phyloP scores from a whole-genome alignment of 1,140 invertebrate species.

The Armadillidium nasatum region DNA sequence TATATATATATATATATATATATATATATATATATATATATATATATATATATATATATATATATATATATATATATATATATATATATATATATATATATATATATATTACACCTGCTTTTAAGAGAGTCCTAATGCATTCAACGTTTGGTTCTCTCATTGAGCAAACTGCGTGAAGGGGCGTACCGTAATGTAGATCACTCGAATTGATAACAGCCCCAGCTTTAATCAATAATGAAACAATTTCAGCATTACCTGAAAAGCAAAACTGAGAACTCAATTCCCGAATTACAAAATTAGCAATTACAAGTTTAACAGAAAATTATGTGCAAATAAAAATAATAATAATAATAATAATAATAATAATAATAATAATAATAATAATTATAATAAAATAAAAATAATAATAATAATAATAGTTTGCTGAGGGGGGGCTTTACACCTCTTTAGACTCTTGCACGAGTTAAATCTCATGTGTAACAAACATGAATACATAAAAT shows the following conservation, averaged over 20 bases:
- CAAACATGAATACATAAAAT: too few species aligned
- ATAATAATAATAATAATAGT: too few species aligned
- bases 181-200: slow-evolving; percentile 24
- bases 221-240: not conserved
- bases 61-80: not conserved
- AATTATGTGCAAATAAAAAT: too few species aligned
- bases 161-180: slow-evolving; percentile 23
- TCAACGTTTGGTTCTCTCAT: not conserved
- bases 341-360: too few species aligned
- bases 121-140: slow-evolving; percentile 8
- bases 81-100: slow-evolving; percentile 20
- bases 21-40: slow-evolving; percentile 18
- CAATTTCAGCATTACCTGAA: slow-evolving; percentile 4
- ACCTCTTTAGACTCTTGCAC: too few species aligned
- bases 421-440: too few species aligned
- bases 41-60: slow-evolving; percentile 18
- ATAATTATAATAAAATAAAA: too few species aligned
- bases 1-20: slow-evolving; percentile 25
- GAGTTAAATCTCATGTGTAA: too few species aligned
- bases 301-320: too few species aligned
- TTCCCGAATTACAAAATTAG: too few species aligned
- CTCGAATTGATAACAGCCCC: slow-evolving; percentile 7
- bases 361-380: too few species aligned
- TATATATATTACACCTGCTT: not conserved
- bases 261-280: not conserved